A percentile compares a stretch with the other conserved stretches of the same genome.
Evolutionary conservation across 2,113 vertebrate species (phyloP).

Genomic region (Ictalurus punctatus): DNA sequence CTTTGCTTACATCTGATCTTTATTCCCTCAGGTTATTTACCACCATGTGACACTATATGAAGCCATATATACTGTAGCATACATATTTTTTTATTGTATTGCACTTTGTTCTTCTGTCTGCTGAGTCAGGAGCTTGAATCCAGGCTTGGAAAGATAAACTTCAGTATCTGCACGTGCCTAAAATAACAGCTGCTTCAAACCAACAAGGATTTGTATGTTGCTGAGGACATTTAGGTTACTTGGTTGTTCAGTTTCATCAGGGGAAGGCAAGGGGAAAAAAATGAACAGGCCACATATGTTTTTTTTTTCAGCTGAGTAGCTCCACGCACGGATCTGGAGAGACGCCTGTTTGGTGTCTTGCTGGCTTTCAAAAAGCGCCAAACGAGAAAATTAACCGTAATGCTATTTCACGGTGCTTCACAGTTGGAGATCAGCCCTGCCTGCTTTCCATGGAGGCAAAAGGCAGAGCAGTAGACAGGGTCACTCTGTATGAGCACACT

Average conservation of each 20-base stretch:
- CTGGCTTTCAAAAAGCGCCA: constrained; percentile 50
- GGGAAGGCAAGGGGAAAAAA: not conserved
- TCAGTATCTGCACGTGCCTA: constrained; percentile 21
- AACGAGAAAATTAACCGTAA: constrained; percentile 55
- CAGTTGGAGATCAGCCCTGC: constrained; percentile 51
- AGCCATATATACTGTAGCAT: constrained; percentile 13
- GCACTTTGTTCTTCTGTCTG: constrained; percentile 4
- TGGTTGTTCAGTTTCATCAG: constrained; percentile 25
- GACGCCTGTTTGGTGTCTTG: constrained; percentile 49
- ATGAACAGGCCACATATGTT: constrained; percentile 27
- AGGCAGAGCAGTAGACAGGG: constrained; percentile 41
- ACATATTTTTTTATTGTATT: constrained; percentile 10
- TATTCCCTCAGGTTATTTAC: constrained; percentile 29
- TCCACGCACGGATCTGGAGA: constrained; percentile 40
- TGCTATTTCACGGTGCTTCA: constrained; percentile 51
- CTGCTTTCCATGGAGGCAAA: constrained; percentile 36
- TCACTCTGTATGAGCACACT: constrained; percentile 47
- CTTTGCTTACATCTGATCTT: constrained; percentile 42
- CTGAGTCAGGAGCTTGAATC: constrained; percentile 20
- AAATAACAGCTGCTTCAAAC: constrained; percentile 35
- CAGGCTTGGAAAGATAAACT: not conserved
- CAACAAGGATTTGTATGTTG: constrained; percentile 7
- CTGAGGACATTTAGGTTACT: constrained; percentile 13
- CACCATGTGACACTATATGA: constrained; percentile 10
- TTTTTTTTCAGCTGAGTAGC: constrained; percentile 27